A percentile compares a stretch with the other conserved stretches of the same genome.
Conservation (phyloP, 1,140 invertebrate genomes). For the Mizuhopecten yessoensis region DNA sequence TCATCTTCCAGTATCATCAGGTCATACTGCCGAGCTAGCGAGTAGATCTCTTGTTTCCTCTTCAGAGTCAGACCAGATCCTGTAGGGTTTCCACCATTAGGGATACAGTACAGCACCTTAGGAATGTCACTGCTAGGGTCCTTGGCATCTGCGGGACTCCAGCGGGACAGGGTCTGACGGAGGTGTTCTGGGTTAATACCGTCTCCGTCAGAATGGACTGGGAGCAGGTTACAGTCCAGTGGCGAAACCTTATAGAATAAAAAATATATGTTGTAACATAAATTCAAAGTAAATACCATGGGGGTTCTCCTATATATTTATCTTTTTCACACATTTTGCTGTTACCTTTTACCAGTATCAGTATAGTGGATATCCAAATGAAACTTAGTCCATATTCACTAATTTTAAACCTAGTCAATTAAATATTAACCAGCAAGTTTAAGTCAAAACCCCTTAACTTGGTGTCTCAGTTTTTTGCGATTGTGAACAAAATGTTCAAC, state of each 20-base stretch:
- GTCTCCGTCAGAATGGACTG: conserved; percentile 77
- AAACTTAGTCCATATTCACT: too few species aligned
- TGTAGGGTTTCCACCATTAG: conserved; percentile 89
- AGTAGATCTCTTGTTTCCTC: conserved; percentile 89
- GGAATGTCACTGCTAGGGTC: conserved; percentile 77
- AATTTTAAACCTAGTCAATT: too few species aligned
- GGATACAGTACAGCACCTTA: conserved; percentile 86
- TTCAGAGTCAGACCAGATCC: conserved; percentile 88
- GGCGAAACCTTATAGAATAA: conserved; percentile 78
- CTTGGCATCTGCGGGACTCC: conserved; percentile 75
- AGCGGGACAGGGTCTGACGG: conserved; percentile 74
- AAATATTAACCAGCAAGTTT: too few species aligned
- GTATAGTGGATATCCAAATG: too few species aligned
- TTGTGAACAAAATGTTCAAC: too few species aligned
- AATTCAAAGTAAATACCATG: too few species aligned
- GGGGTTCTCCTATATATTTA: too few species aligned
- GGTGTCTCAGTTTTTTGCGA: too few species aligned
- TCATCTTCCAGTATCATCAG: conserved; percentile 92
- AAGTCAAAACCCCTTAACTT: too few species aligned
- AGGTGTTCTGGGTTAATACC: conserved; percentile 81
- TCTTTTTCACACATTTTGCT: too few species aligned
- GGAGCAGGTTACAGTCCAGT: conserved; percentile 73
- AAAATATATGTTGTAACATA: conserved; percentile 35
- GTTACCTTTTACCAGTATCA: too few species aligned
- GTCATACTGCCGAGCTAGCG: conserved; percentile 89